Evolutionary conservation across 2,113 vertebrate genomes (phyloP), one percentile per base, ranked within the genome.

Genomic region (Oxyura jamaicensis): DNA sequence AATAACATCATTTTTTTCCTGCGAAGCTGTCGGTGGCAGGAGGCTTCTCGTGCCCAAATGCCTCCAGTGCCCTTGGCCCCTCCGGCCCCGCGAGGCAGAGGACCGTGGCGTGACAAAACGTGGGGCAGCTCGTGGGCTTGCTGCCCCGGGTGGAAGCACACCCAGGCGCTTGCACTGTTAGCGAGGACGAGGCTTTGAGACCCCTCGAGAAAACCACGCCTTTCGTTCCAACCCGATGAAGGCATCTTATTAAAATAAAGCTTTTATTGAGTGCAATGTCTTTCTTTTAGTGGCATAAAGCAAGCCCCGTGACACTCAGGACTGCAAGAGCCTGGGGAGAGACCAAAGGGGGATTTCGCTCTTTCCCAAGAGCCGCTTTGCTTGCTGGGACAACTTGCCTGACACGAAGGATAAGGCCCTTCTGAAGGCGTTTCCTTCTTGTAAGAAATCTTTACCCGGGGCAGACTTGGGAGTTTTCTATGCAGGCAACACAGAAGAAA

Each of bases 91-190:
- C 21, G 18, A 13, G 50, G 26, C 36, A 31, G 41, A 14, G 66
- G 59, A 19, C 12, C 13, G 16, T 3, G 13, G 6, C 4, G 36
- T 10, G 20, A 44, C 48, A 53, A 42, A 63, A 6, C 36, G 41
- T 1, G 22, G 39, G 73, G 33, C 19, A 35, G 15, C 25, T 44
- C 66, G 6, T 22, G 7, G 14, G 7, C 11, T 48, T 5, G 6
- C 21, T 15, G 42, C 41, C 18, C 63, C 13, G 22, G 26, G 2
- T 9, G 74, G 33, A 52, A 78, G 48, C 53, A 8, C 35, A 8
- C 5, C 6, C 66, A 3, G 23, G 11, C 8, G 7, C 36, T 48
- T 3, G 13, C 39, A 2, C 23, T 16, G 1, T 22, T 3, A 46
- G 4, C 52, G 33, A 22, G 46, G 9, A 46, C 13, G 46, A 4